Evolutionary conservation across 2,113 vertebrate genomes (phyloP), one percentile per base, ranked within the genome.

Genomic region (Corythornis cristatus): DNA sequence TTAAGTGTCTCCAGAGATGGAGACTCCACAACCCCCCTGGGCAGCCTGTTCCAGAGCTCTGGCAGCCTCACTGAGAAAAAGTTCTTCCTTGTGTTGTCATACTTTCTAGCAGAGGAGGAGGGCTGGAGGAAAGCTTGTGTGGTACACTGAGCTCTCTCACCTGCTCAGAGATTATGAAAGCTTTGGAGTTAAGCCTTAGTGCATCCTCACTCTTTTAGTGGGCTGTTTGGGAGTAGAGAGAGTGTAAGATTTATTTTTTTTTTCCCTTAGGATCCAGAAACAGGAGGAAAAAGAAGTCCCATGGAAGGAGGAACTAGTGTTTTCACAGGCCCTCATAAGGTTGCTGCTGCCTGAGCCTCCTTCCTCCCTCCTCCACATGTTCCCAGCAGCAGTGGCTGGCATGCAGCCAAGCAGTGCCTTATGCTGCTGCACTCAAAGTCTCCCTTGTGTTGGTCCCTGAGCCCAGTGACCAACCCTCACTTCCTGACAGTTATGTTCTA

Each of bases 371-470:
- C 61, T 84, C 15, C 3, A 0, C 20, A 3, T 2, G 0, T 61
- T 84, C 33, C 57, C 15, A 4, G 73, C 65, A 57, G 70, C 4
- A 37, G 23, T 1, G 2, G 6, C 68, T 83, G 67, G 54, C 54
- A 11, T 15, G 6, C 2, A 23, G 58, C 35, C 81, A 29, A 50
- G 31, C 68, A 48, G 20, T 1, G 8, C 12, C 3, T 57, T 35
- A 11, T 23, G 40, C 53, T 70, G 37, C 58, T 53, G 80, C 13
- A 0, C 31, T 71, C 0, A 0, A 15, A 21, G 15, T 53, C 35
- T 43, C n/a, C 17, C 12, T 51, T 3, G 1, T 43, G 7, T 28
- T 10, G 10, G 9, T 10, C n/a, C 13, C 29, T 0, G 3, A 90
- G 33, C 51, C 46, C 2, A 11, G 53, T 37, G 46, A 61, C 35